Evolutionary conservation across 2,888 invertebrate species (phyloP).

Genomic region (Plusia festucae): DNA sequence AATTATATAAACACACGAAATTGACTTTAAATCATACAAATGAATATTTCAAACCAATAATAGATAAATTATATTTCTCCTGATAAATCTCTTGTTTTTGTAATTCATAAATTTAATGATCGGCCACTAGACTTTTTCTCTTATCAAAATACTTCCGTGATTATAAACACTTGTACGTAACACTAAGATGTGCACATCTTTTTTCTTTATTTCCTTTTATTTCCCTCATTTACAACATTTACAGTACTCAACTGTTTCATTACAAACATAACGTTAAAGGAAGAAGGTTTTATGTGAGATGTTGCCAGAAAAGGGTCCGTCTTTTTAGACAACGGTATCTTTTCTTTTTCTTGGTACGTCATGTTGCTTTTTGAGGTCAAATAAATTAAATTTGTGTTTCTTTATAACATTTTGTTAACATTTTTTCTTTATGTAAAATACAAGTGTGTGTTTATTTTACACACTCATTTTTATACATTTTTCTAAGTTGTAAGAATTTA

Average conservation of each 20-base stretch:
- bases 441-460: not conserved
- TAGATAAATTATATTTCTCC: too few relatives aligned
- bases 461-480: not conserved
- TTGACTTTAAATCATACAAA: too few relatives aligned
- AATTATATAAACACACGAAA: too few relatives aligned
- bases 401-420: not conserved
- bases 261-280: conserved; percentile 19
- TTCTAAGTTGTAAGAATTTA: not conserved
- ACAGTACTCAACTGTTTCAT: conserved; percentile 4
- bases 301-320: conserved; percentile 47
- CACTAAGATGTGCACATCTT: not conserved
- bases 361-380: conserved; percentile 5
- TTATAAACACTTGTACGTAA: not conserved
- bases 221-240: not conserved
- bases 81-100: too few relatives aligned
- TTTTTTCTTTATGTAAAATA: not conserved
- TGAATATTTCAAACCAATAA: too few relatives aligned
- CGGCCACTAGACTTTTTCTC: not conserved
- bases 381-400: not conserved
- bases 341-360: conserved; percentile 3
- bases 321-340: conserved; percentile 3
- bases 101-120: too few relatives aligned
- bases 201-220: conserved; percentile 3
- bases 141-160: not conserved
- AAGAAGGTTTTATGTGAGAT: conserved; percentile 49